phyloP scores from a whole-genome alignment of 1,140 invertebrate species.

The Polyergus mexicanus region DNA sequence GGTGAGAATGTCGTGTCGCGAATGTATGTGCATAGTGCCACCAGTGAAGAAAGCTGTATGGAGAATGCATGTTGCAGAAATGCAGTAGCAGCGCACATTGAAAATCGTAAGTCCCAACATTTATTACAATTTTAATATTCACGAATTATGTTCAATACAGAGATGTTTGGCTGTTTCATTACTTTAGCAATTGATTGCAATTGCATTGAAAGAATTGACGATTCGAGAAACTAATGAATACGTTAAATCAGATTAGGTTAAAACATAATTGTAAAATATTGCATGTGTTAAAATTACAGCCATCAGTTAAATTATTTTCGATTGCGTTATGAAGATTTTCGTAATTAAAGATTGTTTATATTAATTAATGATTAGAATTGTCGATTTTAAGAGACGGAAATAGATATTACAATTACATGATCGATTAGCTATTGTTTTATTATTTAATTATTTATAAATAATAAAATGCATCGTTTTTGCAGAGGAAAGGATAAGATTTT shows the following conservation, averaged over 20 bases:
- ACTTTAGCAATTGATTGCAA: neutral
- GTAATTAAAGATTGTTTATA: too few relatives aligned
- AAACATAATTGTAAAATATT: too few relatives aligned
- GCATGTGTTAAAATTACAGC: too few relatives aligned
- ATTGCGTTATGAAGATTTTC: too few relatives aligned
- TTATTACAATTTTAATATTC: conserved; percentile 13
- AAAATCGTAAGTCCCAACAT: neutral
- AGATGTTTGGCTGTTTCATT: neutral
- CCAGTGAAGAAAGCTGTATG: neutral
- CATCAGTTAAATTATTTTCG: too few relatives aligned
- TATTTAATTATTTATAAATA: neutral
- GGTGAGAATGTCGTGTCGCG: neutral
- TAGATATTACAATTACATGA: too few relatives aligned
- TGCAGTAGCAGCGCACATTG: neutral
- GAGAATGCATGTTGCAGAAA: neutral
- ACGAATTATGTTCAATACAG: neutral
- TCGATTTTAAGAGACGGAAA: too few relatives aligned
- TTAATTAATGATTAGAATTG: too few relatives aligned
- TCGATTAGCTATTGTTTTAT: neutral
- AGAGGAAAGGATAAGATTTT: neutral
- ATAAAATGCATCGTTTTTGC: too few relatives aligned
- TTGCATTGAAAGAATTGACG: neutral
- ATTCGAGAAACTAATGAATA: neutral
- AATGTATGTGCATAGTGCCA: neutral
- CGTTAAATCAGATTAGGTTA: neutral